Conservation (phyloP, 2,888 invertebrate genomes). For the Isotomurus palustris region DNA sequence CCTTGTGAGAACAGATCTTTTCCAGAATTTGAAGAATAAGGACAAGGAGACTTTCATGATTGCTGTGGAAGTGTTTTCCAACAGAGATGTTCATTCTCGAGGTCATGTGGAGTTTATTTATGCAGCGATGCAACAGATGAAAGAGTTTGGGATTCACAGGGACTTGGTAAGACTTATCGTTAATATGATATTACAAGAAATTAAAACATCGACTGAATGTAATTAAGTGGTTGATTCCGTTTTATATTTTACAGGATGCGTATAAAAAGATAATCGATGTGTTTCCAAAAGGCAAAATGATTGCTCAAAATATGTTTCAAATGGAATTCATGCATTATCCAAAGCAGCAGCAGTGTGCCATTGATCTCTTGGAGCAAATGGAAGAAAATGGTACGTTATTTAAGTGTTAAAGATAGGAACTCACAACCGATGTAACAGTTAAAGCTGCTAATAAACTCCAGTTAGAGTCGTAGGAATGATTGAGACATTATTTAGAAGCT, state of each 20-base stretch:
- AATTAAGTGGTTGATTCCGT: constrained; percentile 61
- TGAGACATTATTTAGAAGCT: too few relatives aligned
- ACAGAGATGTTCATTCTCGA: constrained; percentile 63
- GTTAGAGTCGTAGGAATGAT: too few relatives aligned
- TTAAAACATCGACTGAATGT: too few relatives aligned
- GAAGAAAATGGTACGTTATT: constrained; percentile 71
- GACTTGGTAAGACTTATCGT: constrained; percentile 60
- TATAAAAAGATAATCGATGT: constrained; percentile 82
- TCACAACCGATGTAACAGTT: too few relatives aligned
- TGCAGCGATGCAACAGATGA: constrained; percentile 80
- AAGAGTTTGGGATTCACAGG: constrained; percentile 80
- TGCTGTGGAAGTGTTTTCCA: constrained; percentile 50
- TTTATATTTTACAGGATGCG: constrained; percentile 55
- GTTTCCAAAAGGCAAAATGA: constrained; percentile 81
- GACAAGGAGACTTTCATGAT: constrained; percentile 65
- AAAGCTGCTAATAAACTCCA: too few relatives aligned
- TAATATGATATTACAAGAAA: not conserved
- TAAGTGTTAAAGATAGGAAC: not conserved
- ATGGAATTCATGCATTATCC: constrained; percentile 90
- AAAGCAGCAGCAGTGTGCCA: constrained; percentile 88
- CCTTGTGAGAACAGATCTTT: constrained; percentile 40
- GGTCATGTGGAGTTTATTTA: constrained; percentile 95
- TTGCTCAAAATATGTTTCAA: constrained; percentile 76
- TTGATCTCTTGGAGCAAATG: constrained; percentile 91
- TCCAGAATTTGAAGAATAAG: constrained; percentile 55